Evolutionary conservation across 2,797 vertebrate genomes (phyloP).

Genomic region (Chelon auratus): DNA sequence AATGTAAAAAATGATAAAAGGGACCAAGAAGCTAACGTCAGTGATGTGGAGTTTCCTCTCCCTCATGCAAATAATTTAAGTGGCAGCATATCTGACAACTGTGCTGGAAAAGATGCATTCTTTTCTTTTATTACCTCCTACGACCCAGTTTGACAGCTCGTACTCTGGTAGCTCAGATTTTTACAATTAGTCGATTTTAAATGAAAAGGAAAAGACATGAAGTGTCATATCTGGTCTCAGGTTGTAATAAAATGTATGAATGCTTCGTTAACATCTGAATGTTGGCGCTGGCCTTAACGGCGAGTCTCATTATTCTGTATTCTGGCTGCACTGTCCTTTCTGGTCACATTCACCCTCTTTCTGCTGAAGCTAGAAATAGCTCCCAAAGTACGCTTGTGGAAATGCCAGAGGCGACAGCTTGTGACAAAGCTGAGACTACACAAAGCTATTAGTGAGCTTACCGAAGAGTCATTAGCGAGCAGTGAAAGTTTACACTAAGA

Average conservation of each 20-base stretch:
- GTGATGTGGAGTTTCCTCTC: not conserved
- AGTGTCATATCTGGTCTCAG: conserved; percentile 17
- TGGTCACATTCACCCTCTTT: conserved; percentile 29
- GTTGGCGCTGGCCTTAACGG: conserved; percentile 24
- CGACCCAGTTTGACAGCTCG: conserved; percentile 3
- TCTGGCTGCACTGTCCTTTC: conserved; percentile 33
- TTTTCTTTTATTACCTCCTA: conserved; percentile 10
- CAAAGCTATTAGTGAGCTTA: conserved; percentile 56
- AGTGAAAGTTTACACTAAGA: conserved; percentile 47
- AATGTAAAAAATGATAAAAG: not conserved
- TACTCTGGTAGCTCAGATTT: conserved; percentile 4
- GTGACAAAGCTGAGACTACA: conserved; percentile 59
- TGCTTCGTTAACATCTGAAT: conserved; percentile 44
- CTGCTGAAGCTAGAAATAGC: conserved; percentile 47
- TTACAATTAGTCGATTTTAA: not conserved
- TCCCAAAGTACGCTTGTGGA: conserved; percentile 41
- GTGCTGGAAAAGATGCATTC: not conserved
- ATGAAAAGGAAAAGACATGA: not conserved
- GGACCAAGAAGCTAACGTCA: conserved; percentile 27
- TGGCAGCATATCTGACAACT: conserved; percentile 4
- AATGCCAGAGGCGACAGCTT: conserved; percentile 61
- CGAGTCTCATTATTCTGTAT: conserved; percentile 42
- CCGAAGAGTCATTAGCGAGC: conserved; percentile 63
- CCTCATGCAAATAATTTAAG: conserved; percentile 9
- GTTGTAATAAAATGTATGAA: conserved; percentile 36